Percentiles rank a stretch among this genome's conserved stretches.
These are phyloP conservation scores for Triops longicaudatus DNA, from an alignment of 1,140 invertebrate genomes.

Conservation along the genomic window DNA sequence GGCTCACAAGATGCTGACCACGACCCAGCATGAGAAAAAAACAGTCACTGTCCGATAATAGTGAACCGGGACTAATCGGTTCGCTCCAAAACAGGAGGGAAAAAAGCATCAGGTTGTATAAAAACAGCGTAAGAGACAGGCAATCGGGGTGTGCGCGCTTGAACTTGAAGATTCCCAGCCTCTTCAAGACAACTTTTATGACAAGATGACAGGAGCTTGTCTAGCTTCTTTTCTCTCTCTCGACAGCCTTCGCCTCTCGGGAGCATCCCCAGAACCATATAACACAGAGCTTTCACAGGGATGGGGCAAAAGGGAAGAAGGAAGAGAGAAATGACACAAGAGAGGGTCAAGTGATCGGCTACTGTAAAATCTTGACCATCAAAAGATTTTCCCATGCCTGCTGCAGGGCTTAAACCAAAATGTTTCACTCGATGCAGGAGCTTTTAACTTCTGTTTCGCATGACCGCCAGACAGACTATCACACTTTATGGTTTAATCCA, in stretches of 20 bases:
- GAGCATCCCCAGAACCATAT: neutral
- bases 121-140: neutral
- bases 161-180: neutral
- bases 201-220: constrained; percentile 1
- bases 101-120: constrained; percentile 3
- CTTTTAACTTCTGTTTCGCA: constrained; percentile 15
- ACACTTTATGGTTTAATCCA: constrained; percentile 8
- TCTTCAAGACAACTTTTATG: neutral
- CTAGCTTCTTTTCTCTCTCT: neutral
- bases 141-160: neutral
- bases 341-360: neutral
- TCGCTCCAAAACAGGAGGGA: neutral
- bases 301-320: neutral
- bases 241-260: neutral
- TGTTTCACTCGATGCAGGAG: neutral
- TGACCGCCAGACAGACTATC: constrained; percentile 3
- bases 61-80: neutral
- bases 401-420: neutral
- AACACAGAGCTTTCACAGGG: neutral
- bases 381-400: neutral
- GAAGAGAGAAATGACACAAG: neutral
- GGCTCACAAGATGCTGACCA: neutral
- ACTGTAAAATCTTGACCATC: constrained; percentile 13
- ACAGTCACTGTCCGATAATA: neutral
- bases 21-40: neutral